Percentiles rank a stretch among this genome's conserved stretches.
Evolutionary conservation across 2,113 vertebrate species (phyloP).

Genomic region (Calcarius ornatus): DNA sequence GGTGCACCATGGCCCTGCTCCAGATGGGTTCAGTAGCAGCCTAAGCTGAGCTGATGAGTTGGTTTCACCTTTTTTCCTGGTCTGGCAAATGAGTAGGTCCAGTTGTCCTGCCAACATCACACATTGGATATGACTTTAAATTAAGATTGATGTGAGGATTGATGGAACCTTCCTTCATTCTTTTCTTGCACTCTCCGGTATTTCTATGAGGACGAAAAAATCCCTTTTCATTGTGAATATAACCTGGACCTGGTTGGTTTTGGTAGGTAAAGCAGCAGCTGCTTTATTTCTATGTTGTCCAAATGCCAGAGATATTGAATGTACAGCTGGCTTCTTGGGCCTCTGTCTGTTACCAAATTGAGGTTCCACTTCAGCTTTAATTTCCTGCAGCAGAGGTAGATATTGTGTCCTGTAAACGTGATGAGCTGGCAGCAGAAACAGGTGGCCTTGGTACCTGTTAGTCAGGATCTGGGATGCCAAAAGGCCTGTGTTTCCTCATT

Average conservation of each 20-base stretch:
- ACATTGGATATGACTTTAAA: background rate
- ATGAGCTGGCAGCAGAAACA: background rate
- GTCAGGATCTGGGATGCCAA: background rate
- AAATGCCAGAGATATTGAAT: background rate
- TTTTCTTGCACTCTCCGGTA: background rate
- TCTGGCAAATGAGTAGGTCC: background rate
- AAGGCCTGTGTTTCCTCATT: background rate
- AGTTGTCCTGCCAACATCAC: background rate
- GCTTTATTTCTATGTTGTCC: background rate
- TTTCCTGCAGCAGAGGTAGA: background rate
- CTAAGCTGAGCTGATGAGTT: background rate
- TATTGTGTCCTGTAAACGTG: background rate
- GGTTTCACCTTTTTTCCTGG: background rate
- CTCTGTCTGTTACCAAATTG: background rate
- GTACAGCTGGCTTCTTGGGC: background rate
- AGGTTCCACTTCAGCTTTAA: background rate
- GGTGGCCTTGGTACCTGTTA: background rate
- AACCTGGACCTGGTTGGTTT: rapidly evolving
- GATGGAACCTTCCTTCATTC: background rate
- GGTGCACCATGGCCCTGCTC: background rate
- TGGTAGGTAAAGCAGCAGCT: background rate
- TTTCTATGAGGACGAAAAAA: background rate
- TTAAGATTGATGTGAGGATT: background rate
- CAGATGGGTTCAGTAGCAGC: background rate
- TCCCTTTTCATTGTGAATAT: background rate